A percentile compares a stretch with the other conserved stretches of the same genome.
Conservation (phyloP, 2,888 invertebrate genomes). For the Agriopis marginaria region DNA sequence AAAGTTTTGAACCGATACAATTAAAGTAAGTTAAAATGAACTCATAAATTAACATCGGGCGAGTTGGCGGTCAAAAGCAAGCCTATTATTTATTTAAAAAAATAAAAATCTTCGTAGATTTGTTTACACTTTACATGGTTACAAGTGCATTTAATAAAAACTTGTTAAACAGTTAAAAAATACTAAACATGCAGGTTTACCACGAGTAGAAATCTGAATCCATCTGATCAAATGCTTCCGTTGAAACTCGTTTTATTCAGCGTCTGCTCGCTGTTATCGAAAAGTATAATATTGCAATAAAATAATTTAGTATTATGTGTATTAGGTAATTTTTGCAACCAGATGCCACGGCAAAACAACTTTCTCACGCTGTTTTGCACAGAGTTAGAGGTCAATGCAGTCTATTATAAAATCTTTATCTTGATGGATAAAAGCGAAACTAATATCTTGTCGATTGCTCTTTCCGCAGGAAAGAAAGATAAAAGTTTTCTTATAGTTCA, state of each 20-base stretch:
- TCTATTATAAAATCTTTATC: conserved; percentile 49
- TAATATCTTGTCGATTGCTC: conserved; percentile 48
- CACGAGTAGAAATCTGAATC: conserved; percentile 5
- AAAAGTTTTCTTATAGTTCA: not conserved
- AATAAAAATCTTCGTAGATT: too few species aligned
- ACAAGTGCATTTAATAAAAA: not conserved
- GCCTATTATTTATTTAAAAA: too few species aligned
- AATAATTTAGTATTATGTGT: conserved; percentile 20
- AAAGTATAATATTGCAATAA: conserved; percentile 21
- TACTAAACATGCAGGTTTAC: not conserved
- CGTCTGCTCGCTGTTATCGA: conserved; percentile 17
- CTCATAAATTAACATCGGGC: too few species aligned
- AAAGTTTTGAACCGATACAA: too few species aligned
- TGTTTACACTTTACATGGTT: too few species aligned
- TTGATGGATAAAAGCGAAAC: conserved; percentile 49
- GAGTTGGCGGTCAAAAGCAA: too few species aligned
- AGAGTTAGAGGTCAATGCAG: conserved; percentile 62
- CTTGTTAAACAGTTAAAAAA: not conserved
- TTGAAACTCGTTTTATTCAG: conserved; percentile 11
- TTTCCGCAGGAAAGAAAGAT: not conserved
- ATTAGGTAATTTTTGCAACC: conserved; percentile 25
- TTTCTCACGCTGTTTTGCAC: conserved; percentile 57
- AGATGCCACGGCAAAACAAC: conserved; percentile 46
- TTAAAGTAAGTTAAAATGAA: too few species aligned
- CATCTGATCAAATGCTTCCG: conserved; percentile 5